Percentiles rank a stretch among this genome's conserved stretches.
Conservation (phyloP, 2,113 vertebrate genomes). For the Corythaeola cristata region DNA sequence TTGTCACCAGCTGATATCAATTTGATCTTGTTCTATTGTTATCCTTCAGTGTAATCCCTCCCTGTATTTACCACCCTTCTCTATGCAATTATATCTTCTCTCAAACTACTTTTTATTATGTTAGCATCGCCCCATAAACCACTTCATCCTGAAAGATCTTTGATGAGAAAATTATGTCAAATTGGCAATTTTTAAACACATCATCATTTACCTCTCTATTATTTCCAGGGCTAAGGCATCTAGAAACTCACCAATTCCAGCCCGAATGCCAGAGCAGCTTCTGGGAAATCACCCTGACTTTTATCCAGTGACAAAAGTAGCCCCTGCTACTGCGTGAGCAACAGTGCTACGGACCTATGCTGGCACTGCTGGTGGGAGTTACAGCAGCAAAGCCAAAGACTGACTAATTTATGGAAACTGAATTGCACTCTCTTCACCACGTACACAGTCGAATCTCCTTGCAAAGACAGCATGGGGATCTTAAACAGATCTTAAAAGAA, state of each 20-base stretch:
- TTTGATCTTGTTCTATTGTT: not conserved
- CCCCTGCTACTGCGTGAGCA: not conserved
- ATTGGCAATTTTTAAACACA: not conserved
- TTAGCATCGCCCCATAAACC: not conserved
- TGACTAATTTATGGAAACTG: not conserved
- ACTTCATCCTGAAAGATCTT: not conserved
- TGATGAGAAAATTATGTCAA: not conserved
- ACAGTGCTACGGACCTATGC: fast-evolving
- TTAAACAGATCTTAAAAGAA: not conserved
- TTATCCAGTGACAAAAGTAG: too few species aligned
- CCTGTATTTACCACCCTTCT: not conserved
- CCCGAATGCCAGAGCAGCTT: fast-evolving
- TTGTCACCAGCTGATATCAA: not conserved
- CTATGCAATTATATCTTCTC: not conserved
- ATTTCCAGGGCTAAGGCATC: not conserved
- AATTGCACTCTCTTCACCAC: not conserved
- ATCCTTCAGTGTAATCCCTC: not conserved
- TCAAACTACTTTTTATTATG: not conserved
- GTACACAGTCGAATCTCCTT: not conserved
- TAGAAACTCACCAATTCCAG: not conserved
- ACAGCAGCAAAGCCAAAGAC: not conserved
- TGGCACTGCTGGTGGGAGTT: not conserved
- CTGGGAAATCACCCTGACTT: not conserved
- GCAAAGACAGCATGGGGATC: not conserved
- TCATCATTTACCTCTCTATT: not conserved